phyloP scores from a whole-genome alignment of 2,113 vertebrate species.

The Papio anubis region DNA sequence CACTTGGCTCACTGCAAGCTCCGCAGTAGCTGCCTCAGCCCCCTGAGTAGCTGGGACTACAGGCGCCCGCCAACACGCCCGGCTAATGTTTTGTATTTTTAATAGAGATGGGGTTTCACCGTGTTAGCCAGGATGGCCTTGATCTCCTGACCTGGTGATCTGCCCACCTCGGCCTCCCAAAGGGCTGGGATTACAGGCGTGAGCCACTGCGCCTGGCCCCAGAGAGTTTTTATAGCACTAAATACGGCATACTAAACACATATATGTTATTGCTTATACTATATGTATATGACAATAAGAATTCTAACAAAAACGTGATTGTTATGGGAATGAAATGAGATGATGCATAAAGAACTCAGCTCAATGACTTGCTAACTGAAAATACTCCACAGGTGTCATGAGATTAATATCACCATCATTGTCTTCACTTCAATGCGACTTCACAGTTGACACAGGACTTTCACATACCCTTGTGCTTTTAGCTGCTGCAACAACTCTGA shows the following conservation, averaged over 20 bases:
- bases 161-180: no score
- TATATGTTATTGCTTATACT: not conserved
- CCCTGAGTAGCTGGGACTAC: no score
- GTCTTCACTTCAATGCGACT: not conserved
- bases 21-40: no score
- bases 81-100: no score
- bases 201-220: no score
- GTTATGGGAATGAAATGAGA: constrained; percentile 1
- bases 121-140: no score
- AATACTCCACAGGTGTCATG: not conserved
- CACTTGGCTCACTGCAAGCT: no score
- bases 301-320: not conserved
- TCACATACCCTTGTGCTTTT: not conserved
- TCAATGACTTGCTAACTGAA: not conserved
- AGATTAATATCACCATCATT: no score
- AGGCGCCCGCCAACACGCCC: no score
- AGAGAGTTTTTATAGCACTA: not conserved
- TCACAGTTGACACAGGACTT: not conserved
- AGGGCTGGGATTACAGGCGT: no score
- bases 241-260: not conserved
- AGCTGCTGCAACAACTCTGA: not conserved
- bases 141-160: no score
- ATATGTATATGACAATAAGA: not conserved
- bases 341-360: not conserved
- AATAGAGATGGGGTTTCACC: no score